phyloP scores from a whole-genome alignment of 2,888 invertebrate species.

The Philonicus albiceps region DNA sequence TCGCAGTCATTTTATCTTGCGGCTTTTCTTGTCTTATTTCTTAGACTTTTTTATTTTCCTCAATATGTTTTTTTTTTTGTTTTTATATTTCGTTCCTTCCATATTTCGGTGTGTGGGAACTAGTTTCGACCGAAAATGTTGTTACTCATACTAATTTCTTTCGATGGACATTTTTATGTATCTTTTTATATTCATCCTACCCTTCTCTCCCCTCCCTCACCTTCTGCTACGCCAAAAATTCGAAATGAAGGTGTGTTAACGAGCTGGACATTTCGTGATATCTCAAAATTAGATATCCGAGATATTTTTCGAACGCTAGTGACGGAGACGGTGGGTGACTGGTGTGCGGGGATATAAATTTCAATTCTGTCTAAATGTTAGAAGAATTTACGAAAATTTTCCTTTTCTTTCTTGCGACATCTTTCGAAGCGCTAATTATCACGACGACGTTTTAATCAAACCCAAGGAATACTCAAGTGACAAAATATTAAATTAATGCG shows the following conservation, averaged over 20 bases:
- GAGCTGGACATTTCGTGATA: slow-evolving; percentile 5
- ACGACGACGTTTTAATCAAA: slow-evolving; percentile 12
- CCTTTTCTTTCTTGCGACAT: neutral
- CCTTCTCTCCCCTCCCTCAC: neutral
- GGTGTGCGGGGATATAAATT: neutral
- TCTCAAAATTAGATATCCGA: slow-evolving; percentile 1
- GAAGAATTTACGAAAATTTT: neutral
- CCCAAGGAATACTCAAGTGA: neutral
- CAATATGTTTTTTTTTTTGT: no score
- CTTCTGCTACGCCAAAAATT: neutral
- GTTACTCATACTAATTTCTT: slow-evolving; percentile 24
- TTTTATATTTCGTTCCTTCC: neutral
- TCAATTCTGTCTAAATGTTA: neutral
- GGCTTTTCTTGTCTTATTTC: neutral
- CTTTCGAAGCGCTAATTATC: neutral
- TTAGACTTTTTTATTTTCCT: neutral
- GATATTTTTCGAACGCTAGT: neutral
- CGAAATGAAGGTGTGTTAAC: neutral
- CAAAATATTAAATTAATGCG: slow-evolving; percentile 14
- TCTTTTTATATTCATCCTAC: neutral
- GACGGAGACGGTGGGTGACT: neutral
- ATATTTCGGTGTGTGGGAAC: slow-evolving; percentile 22
- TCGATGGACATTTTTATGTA: neutral
- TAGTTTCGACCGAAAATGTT: slow-evolving; percentile 19
- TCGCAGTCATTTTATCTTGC: neutral